phyloP scores from a whole-genome alignment of 2,888 invertebrate genomes.

The Aphodius sticticus region DNA sequence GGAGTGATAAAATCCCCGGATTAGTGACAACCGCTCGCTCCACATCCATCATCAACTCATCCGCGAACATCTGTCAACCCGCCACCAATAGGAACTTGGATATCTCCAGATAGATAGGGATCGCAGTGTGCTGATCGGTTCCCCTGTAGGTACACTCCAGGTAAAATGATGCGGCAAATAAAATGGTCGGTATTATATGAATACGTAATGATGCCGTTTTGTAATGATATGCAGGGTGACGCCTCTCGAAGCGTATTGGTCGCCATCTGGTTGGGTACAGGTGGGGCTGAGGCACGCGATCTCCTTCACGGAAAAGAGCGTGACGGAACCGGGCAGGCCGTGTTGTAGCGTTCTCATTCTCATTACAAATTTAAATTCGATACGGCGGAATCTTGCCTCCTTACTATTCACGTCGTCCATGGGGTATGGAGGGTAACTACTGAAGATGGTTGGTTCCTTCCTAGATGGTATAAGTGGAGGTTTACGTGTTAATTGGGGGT shows the following conservation, averaged over 20 bases:
- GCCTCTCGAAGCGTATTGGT: constrained; percentile 48
- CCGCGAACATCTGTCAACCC: neutral
- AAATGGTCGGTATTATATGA: constrained; percentile 54
- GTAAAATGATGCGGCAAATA: constrained; percentile 53
- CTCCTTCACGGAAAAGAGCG: constrained; percentile 28
- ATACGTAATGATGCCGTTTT: constrained; percentile 49
- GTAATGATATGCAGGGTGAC: constrained; percentile 49
- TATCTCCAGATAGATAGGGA: constrained; percentile 11
- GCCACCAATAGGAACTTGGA: neutral
- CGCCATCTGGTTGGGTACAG: constrained; percentile 45
- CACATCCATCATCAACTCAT: neutral
- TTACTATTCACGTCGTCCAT: neutral
- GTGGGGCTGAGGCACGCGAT: constrained; percentile 48
- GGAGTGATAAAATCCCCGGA: too few relatives aligned
- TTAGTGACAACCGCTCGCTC: neutral
- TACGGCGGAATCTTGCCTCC: neutral
- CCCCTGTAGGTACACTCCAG: constrained; percentile 28
- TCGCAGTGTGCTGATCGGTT: neutral
- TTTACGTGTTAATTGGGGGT: neutral
- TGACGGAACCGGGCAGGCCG: constrained; percentile 6
- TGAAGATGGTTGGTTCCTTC: neutral
- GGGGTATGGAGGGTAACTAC: neutral
- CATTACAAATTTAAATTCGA: neutral
- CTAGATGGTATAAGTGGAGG: neutral
- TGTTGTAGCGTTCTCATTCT: neutral